Evolutionary conservation across 1,140 invertebrate genomes (phyloP).

Genomic region (Caenorhabditis briggsae): DNA sequence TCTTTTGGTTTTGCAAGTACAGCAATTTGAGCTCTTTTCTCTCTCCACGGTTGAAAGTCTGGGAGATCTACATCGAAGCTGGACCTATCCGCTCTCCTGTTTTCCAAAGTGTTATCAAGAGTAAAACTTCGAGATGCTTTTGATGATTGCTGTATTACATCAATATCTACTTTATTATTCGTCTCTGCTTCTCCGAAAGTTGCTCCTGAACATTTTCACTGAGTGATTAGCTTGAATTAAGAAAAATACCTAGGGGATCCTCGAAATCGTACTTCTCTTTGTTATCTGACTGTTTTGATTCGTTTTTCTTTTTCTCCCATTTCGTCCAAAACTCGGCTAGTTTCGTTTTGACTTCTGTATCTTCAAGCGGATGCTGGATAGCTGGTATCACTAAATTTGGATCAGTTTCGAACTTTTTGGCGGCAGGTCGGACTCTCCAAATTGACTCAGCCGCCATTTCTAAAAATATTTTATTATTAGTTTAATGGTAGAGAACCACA

Average conservation of each 20-base stretch:
- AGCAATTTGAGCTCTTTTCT: conserved; percentile 30
- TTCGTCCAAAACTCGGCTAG: conserved; percentile 28
- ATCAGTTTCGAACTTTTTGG: neutral
- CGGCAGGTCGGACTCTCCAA: conserved; percentile 28
- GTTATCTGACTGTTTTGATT: neutral
- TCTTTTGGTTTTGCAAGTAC: conserved; percentile 15
- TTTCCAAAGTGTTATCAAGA: conserved; percentile 31
- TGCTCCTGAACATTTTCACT: conserved; percentile 16
- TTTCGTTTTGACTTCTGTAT: neutral
- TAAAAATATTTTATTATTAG: neutral
- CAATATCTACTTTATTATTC: neutral
- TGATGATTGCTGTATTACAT: neutral
- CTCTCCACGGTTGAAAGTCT: conserved; percentile 45
- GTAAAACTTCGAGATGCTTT: conserved; percentile 5
- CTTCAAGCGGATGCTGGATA: conserved; percentile 5
- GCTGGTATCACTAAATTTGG: conserved; percentile 7
- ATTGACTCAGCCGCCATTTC: conserved; percentile 44
- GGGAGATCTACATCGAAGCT: conserved; percentile 4
- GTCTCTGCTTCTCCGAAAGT: neutral
- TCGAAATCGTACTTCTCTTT: conserved; percentile 9
- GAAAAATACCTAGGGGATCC: conserved; percentile 12
- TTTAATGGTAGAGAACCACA: neutral
- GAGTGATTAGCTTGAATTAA: neutral
- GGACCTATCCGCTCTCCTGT: neutral
- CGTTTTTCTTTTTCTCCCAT: conserved; percentile 19